A percentile compares a stretch with the other conserved stretches of the same genome.
These are phyloP conservation scores for Leptatherina wallacei DNA, from an alignment of 2,797 vertebrate genomes.

Conservation along the genomic window DNA sequence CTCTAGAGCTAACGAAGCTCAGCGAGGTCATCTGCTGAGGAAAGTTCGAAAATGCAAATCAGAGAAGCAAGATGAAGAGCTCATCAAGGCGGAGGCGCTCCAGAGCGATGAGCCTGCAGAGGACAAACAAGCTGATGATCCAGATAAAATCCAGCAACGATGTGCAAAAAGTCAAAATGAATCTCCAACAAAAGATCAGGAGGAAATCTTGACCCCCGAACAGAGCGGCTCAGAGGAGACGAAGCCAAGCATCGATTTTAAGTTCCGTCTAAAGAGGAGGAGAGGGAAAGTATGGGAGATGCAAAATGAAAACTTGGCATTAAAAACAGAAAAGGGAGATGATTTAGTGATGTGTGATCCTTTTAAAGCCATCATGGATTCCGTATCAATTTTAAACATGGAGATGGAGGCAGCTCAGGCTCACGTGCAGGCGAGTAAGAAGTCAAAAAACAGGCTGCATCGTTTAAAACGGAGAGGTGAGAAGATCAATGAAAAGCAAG, in stretches of 20 bases:
- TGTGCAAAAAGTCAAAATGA: background rate
- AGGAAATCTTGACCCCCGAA: conserved; percentile 15
- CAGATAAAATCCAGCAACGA: background rate
- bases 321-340: conserved; percentile 58
- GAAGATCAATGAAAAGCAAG: conserved; percentile 39
- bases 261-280: conserved; percentile 82
- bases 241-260: conserved; percentile 75
- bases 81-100: background rate
- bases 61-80: conserved; percentile 34
- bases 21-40: conserved; percentile 40
- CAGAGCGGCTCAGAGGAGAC: conserved; percentile 48
- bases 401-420: conserved; percentile 83
- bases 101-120: conserved; percentile 8
- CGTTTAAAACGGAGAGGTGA: conserved; percentile 69
- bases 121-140: conserved; percentile 5
- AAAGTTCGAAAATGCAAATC: conserved; percentile 49
- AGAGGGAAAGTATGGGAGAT: conserved; percentile 84
- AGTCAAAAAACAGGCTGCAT: conserved; percentile 72
- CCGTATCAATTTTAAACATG: conserved; percentile 82
- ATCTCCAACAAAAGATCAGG: conserved; percentile 10
- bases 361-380: conserved; percentile 85
- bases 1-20: conserved; percentile 45
- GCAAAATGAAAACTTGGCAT: conserved; percentile 58
- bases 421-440: conserved; percentile 75
- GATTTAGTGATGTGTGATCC: conserved; percentile 70